These are phyloP conservation scores for Cheilosia grossa DNA, from an alignment of 2,888 invertebrate genomes.

Conservation along the genomic window DNA sequence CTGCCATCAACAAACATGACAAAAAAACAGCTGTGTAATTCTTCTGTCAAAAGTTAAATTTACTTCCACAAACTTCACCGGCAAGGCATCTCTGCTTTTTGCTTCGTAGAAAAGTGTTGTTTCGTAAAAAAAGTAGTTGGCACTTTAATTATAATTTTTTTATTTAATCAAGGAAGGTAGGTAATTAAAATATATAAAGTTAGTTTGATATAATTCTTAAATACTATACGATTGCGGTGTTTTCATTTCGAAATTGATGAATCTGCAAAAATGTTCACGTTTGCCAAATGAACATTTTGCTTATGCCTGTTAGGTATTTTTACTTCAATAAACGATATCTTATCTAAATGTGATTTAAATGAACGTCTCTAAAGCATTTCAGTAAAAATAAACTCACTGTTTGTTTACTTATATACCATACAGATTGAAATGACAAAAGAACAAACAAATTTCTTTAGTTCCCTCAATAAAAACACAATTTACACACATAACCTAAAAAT, in stretches of 20 bases:
- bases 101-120: constrained; percentile 17
- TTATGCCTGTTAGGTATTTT: constrained; percentile 5
- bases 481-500: constrained; percentile 19
- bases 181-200: constrained; percentile 2
- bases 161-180: constrained; percentile 25
- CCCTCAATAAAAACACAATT: not conserved
- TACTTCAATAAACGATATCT: constrained; percentile 9
- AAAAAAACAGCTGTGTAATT: no score
- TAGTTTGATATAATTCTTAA: not conserved
- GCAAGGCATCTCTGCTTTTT: not conserved
- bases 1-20: no score
- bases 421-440: no score
- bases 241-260: not conserved
- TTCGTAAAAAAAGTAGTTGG: constrained; percentile 5
- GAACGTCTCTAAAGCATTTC: not conserved
- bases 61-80: constrained; percentile 23
- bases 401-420: not conserved
- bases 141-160: constrained; percentile 22
- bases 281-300: constrained; percentile 4
- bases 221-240: not conserved
- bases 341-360: not conserved
- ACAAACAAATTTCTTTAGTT: not conserved
- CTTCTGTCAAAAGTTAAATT: no score
- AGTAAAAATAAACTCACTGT: not conserved
- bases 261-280: not conserved